Conservation (phyloP, 1,140 invertebrate species). For the Monomorium pharaonis region DNA sequence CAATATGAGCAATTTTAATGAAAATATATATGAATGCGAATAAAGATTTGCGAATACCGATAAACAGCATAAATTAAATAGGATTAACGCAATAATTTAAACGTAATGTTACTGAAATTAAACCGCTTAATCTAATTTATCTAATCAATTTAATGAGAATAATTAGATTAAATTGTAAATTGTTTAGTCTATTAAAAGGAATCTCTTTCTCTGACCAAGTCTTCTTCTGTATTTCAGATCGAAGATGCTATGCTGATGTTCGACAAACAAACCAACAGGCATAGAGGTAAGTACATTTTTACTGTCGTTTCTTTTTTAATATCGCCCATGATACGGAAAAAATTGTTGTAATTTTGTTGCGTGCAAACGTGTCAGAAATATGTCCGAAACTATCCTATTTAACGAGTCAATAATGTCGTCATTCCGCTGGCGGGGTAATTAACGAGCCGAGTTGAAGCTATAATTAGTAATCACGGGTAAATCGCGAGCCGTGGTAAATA, state of each 20-base stretch:
- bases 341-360: constrained; percentile 44
- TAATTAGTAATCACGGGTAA: constrained; percentile 75
- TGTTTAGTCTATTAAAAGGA: background rate
- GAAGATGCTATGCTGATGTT: constrained; percentile 99
- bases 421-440: constrained; percentile 67
- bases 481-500: constrained; percentile 56
- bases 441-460: constrained; percentile 69
- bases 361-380: constrained; percentile 70
- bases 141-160: background rate
- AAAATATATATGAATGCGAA: background rate
- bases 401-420: constrained; percentile 72
- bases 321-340: constrained; percentile 27
- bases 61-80: constrained; percentile 1
- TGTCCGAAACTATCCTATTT: constrained; percentile 69
- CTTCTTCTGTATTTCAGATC: constrained; percentile 94
- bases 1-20: background rate
- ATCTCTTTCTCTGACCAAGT: background rate
- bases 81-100: background rate
- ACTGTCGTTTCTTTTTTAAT: constrained; percentile 14
- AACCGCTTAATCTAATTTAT: background rate
- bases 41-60: background rate
- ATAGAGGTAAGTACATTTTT: constrained; percentile 95
- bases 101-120: background rate
- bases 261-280: constrained; percentile 99
- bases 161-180: background rate